phyloP scores from a whole-genome alignment of 2,888 invertebrate species.

The Eustalomyia histrio region DNA sequence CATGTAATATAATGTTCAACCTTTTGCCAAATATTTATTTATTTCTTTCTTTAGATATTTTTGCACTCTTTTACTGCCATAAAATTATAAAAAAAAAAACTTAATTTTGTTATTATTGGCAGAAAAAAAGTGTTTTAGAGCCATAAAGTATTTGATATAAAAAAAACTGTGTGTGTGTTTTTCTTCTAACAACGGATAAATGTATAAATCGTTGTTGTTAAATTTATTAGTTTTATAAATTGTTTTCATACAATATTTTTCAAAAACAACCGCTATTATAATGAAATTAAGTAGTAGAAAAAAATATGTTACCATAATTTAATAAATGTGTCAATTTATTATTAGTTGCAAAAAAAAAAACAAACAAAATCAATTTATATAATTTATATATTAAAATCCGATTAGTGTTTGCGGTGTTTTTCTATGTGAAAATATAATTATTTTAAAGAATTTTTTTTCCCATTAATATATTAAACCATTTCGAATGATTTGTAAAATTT shows the following conservation, averaged over 20 bases:
- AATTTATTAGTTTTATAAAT: constrained; percentile 38
- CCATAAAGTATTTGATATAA: constrained; percentile 16
- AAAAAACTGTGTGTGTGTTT: constrained; percentile 2
- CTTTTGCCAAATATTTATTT: constrained; percentile 50
- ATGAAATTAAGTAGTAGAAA: constrained; percentile 28
- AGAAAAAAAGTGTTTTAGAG: constrained; percentile 26
- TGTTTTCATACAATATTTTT: not conserved
- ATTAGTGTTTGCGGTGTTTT: not conserved
- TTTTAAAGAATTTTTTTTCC: no score
- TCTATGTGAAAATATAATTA: no score
- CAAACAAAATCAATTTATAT: not conserved
- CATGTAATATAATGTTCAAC: constrained; percentile 51
- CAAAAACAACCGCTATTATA: constrained; percentile 15
- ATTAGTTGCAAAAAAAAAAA: not conserved
- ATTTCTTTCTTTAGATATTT: constrained; percentile 27
- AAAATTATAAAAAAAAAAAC: constrained; percentile 38
- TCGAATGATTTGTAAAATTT: no score
- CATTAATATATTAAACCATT: no score
- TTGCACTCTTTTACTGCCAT: constrained; percentile 20
- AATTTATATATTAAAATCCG: not conserved
- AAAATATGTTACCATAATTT: constrained; percentile 45
- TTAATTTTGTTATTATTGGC: constrained; percentile 56
- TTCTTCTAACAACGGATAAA: constrained; percentile 6
- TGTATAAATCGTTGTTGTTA: constrained; percentile 30
- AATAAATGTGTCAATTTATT: constrained; percentile 49